phyloP scores from a whole-genome alignment of 2,797 vertebrate species.

The Fistularia tabacaria region DNA sequence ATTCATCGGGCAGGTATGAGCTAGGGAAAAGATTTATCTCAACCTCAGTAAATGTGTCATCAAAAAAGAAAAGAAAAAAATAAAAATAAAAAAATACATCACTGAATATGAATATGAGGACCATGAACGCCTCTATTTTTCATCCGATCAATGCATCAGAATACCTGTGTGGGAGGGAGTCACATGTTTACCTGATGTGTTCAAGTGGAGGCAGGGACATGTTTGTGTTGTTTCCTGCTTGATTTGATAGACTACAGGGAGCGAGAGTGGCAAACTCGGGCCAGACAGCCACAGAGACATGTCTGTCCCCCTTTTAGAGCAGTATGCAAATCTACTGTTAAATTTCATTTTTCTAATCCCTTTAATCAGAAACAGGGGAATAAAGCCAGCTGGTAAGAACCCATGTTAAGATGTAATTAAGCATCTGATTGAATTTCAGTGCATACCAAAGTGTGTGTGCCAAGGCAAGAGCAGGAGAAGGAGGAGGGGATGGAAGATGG shows the following conservation, averaged over 20 bases:
- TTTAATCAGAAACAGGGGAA: conserved; percentile 96
- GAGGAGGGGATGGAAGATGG: conserved; percentile 35
- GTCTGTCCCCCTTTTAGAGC: conserved; percentile 75
- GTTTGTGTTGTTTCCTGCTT: conserved; percentile 34
- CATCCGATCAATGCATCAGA: conserved; percentile 9
- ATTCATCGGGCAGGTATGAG: conserved; percentile 62
- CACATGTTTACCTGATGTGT: conserved; percentile 29
- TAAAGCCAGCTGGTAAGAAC: conserved; percentile 93
- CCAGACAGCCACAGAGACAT: conserved; percentile 51
- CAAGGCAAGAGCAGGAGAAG: conserved; percentile 47
- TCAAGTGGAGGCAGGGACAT: conserved; percentile 20
- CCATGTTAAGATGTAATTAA: conserved; percentile 96
- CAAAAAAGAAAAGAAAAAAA: conserved; percentile 10
- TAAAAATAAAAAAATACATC: conserved; percentile 19
- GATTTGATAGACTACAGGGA: conserved; percentile 41
- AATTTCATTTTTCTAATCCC: conserved; percentile 94
- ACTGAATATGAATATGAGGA: too few species aligned
- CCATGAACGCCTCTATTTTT: conserved; percentile 4
- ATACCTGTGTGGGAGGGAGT: conserved; percentile 21
- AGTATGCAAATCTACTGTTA: conserved; percentile 86
- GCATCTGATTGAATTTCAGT: conserved; percentile 92
- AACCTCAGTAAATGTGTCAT: neutral
- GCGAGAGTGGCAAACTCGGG: conserved; percentile 26
- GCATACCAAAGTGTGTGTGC: conserved; percentile 80
- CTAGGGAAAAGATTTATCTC: conserved; percentile 28